Evolutionary conservation across 2,113 vertebrate species (phyloP).

Genomic region (Nyctibius bracteatus): DNA sequence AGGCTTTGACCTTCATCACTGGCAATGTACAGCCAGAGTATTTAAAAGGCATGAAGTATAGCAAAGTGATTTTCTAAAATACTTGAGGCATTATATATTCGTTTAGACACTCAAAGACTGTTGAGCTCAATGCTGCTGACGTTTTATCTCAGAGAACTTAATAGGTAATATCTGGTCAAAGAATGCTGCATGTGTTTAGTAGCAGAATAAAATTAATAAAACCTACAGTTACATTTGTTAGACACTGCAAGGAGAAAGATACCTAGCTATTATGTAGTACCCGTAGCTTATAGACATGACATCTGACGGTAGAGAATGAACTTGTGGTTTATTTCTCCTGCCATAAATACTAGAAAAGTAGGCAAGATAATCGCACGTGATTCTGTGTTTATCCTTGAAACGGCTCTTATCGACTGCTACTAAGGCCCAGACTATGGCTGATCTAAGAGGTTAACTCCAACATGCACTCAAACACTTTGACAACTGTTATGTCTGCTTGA

Average conservation of each 20-base stretch:
- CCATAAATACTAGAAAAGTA: not conserved
- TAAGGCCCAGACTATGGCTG: too few species aligned
- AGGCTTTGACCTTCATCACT: not conserved
- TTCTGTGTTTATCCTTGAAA: not conserved
- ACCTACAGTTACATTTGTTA: not conserved
- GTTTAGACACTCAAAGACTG: not conserved
- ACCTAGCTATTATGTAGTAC: rapidly evolving
- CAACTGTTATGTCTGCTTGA: not conserved
- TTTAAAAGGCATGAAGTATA: not conserved
- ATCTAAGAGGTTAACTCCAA: not conserved
- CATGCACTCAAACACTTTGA: rapidly evolving
- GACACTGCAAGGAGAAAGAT: rapidly evolving
- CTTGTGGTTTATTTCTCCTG: not conserved
- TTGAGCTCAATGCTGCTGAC: not conserved
- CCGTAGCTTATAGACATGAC: rapidly evolving
- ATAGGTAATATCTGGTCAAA: not conserved
- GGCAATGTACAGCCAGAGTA: not conserved
- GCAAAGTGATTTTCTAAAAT: not conserved
- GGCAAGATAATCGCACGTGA: rapidly evolving
- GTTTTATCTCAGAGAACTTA: not conserved
- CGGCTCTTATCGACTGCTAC: not conserved
- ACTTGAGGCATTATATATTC: not conserved
- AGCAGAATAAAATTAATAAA: not conserved
- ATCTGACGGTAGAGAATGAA: rapidly evolving
- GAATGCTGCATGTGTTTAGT: not conserved